Percentiles rank a stretch among this genome's conserved stretches.
These are phyloP conservation scores for Melolontha melolontha DNA, from an alignment of 2,888 invertebrate genomes.

Conservation along the genomic window DNA sequence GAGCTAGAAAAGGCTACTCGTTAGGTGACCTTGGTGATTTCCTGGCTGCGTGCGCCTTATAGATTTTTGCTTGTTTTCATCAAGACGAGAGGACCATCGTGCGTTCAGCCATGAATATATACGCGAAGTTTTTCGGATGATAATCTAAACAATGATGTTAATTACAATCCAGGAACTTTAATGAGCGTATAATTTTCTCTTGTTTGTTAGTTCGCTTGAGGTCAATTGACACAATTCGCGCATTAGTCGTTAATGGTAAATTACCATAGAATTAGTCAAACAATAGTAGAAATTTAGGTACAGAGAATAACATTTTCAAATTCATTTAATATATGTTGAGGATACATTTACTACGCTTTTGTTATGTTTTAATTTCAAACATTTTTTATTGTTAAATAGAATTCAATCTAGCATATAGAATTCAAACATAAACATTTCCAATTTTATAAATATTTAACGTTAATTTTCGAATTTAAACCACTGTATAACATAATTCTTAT, in stretches of 20 bases:
- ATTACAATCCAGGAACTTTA: slow-evolving; percentile 4
- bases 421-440: too few species aligned
- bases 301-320: too few species aligned
- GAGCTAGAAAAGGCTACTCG: not conserved
- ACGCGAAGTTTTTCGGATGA: slow-evolving; percentile 20
- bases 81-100: slow-evolving; percentile 1
- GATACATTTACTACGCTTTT: too few species aligned
- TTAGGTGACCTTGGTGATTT: slow-evolving; percentile 21
- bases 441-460: too few species aligned
- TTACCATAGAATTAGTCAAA: slow-evolving; percentile 6
- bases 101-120: slow-evolving; percentile 11
- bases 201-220: slow-evolving; percentile 20
- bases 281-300: too few species aligned
- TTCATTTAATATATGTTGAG: too few species aligned
- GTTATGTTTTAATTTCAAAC: too few species aligned
- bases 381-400: too few species aligned
- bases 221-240: slow-evolving; percentile 23
- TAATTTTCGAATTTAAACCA: too few species aligned
- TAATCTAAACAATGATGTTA: slow-evolving; percentile 32
- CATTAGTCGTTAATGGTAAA: slow-evolving; percentile 8
- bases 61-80: slow-evolving; percentile 21
- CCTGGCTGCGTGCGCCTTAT: slow-evolving; percentile 12
- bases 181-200: slow-evolving; percentile 22
- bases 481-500: too few species aligned
- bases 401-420: too few species aligned